These are phyloP conservation scores for Pararge aegeria DNA, from an alignment of 1,140 invertebrate genomes.

Conservation along the genomic window DNA sequence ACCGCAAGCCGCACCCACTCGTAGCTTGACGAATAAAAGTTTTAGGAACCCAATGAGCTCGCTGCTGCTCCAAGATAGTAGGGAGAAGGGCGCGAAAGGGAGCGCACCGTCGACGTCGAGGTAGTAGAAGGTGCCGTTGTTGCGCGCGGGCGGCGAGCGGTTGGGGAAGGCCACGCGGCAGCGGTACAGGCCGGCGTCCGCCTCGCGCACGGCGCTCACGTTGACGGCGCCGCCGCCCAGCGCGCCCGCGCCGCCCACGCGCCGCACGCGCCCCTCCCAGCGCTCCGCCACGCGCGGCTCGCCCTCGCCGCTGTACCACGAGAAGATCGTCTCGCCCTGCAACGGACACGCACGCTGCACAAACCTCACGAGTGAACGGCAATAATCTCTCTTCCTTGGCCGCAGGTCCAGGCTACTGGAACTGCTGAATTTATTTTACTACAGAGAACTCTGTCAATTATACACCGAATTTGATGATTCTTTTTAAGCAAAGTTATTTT, in stretches of 20 bases:
- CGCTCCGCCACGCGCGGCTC: conserved; percentile 80
- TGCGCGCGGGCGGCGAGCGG: conserved; percentile 87
- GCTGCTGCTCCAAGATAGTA: too few relatives aligned
- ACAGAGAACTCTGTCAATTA: too few relatives aligned
- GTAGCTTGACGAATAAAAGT: too few relatives aligned
- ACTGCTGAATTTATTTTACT: too few relatives aligned
- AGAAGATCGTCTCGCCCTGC: conserved; percentile 86
- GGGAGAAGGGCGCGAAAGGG: too few relatives aligned
- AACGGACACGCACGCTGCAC: not conserved
- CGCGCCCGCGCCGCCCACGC: conserved; percentile 62
- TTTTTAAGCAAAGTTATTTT: too few relatives aligned
- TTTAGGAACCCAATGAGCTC: too few relatives aligned
- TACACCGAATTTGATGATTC: too few relatives aligned
- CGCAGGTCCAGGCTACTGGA: too few relatives aligned
- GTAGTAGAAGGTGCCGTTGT: conserved; percentile 94
- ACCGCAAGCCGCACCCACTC: too few relatives aligned
- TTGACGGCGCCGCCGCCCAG: conserved; percentile 92
- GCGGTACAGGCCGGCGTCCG: conserved; percentile 95
- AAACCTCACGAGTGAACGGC: not conserved
- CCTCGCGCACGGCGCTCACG: conserved; percentile 92
- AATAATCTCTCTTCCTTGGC: not conserved
- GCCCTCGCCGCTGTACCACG: conserved; percentile 90
- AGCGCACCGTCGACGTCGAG: conserved; percentile 89
- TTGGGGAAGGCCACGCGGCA: conserved; percentile 94
- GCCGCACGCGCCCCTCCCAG: conserved; percentile 87